Evolutionary conservation across 2,797 vertebrate species (phyloP), one percentile per base, ranked within the genome.

Genomic region (Mormyrops attenuatus): DNA sequence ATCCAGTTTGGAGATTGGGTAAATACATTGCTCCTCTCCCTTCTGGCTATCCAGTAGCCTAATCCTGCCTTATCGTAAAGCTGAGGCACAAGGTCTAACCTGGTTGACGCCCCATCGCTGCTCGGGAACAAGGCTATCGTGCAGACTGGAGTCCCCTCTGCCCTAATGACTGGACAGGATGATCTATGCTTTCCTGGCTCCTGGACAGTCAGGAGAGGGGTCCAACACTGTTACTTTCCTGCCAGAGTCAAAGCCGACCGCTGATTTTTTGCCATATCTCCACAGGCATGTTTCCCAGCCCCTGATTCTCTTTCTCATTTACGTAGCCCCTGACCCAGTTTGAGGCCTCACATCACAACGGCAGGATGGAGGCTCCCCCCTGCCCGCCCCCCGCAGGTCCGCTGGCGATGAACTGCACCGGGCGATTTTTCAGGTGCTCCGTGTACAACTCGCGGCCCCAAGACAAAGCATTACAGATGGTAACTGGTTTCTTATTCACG

Each of bases 231-330:
- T 90, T 90, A 80, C 52, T 88, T 87, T 50, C 34, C 52, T 60
- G 90, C 91, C 91, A 91, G 47, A 66, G 91, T 92, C 87, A 90
- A 90, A 88, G 91, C 47, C 26, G 50, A 69, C 50, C 13, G 60
- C 47, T 38, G 49, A 90, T 90, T 90, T 91, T 49, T 77, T 30
- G 47, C 8, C 20, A 34, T 53, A 77, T 73, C 30, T 77, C 49
- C 47, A n/a, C 49, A 50, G 85, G 84, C 17, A 20, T 73, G 3
- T 66, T 86, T 69, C 30, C 22, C 22, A 30, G 30, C 38, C 20
- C 20, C 13, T 26, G 11, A 89, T 38, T 57, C 6, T 5, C 73
- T 1, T 44, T 49, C 6, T 20, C 52, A 9, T 60, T 53, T 66
- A n/a, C 30, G 2, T 50, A 57, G 52, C 11, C 30, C 26, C 30